Evolutionary conservation across 2,797 vertebrate species (phyloP).

Genomic region (Crypturellus tataupa): DNA sequence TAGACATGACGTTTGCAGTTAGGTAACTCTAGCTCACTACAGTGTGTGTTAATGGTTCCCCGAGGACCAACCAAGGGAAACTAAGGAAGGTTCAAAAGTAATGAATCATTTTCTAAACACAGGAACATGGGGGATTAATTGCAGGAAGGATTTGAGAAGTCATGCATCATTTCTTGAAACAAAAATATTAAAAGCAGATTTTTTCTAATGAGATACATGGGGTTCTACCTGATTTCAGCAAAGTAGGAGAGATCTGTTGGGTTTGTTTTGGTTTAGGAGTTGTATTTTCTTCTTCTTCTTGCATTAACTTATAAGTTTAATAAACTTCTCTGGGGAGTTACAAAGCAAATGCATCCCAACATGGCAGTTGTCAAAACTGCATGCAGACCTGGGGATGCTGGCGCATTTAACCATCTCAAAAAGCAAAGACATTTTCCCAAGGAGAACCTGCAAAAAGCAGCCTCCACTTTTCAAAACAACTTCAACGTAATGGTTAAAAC

Average conservation of each 20-base stretch:
- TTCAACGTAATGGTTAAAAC: constrained; percentile 53
- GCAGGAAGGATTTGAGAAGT: constrained; percentile 97
- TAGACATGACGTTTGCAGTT: constrained; percentile 87
- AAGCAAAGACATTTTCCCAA: constrained; percentile 1
- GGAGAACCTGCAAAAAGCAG: background rate
- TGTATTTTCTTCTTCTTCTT: constrained; percentile 38
- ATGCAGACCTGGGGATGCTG: background rate
- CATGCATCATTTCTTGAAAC: constrained; percentile 92
- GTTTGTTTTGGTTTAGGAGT: constrained; percentile 53
- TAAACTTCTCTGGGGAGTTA: constrained; percentile 38
- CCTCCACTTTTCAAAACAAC: background rate
- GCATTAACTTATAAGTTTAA: constrained; percentile 36
- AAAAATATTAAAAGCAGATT: constrained; percentile 94
- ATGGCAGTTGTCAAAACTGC: background rate
- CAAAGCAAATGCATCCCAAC: constrained; percentile 54
- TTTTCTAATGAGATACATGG: constrained; percentile 81
- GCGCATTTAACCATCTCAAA: background rate
- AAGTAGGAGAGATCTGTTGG: background rate
- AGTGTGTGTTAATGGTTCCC: constrained; percentile 93
- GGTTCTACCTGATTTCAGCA: constrained; percentile 72
- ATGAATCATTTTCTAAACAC: constrained; percentile 99
- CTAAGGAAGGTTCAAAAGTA: constrained; percentile 91
- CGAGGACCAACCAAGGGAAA: constrained; percentile 85
- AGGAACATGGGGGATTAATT: constrained; percentile 97
- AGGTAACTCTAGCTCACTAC: constrained; percentile 92